Percentiles rank a stretch among this genome's conserved stretches.
These are phyloP conservation scores for Drosophila hydei DNA, from an alignment of 1,140 invertebrate genomes.

Conservation along the genomic window DNA sequence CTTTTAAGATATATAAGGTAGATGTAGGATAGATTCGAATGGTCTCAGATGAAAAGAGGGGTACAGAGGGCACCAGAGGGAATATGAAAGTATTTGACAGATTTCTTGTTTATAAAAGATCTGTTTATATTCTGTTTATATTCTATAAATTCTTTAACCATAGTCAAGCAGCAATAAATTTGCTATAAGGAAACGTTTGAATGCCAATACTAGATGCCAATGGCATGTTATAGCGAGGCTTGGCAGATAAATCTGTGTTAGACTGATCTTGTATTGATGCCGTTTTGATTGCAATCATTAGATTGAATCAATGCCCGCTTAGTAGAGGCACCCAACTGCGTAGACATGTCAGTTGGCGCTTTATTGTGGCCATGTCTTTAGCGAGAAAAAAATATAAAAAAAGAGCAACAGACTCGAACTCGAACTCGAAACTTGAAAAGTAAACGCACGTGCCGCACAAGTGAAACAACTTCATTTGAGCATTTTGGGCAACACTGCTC, in stretches of 20 bases:
- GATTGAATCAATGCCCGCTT: constrained; percentile 31
- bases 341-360: constrained; percentile 46
- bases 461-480: constrained; percentile 79
- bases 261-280: constrained; percentile 24
- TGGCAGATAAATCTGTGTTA: neutral
- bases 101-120: no score
- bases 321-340: constrained; percentile 49
- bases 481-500: constrained; percentile 52
- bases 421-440: constrained; percentile 49
- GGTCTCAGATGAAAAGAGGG: neutral
- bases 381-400: constrained; percentile 7
- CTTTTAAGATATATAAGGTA: constrained; percentile 50
- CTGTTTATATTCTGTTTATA: no score
- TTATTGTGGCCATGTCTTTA: constrained; percentile 31
- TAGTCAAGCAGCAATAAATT: no score
- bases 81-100: neutral
- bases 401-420: constrained; percentile 20
- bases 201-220: neutral
- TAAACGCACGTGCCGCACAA: constrained; percentile 81
- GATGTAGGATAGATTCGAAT: constrained; percentile 31
- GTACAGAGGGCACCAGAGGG: neutral
- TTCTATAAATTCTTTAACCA: no score
- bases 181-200: neutral
- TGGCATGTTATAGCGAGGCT: neutral
- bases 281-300: constrained; percentile 42